Percentiles rank a stretch among this genome's conserved stretches.
Evolutionary conservation across 37 sponge, comb jelly and placozoan genomes (phyloP).

Genomic region (Geodia barretti): DNA sequence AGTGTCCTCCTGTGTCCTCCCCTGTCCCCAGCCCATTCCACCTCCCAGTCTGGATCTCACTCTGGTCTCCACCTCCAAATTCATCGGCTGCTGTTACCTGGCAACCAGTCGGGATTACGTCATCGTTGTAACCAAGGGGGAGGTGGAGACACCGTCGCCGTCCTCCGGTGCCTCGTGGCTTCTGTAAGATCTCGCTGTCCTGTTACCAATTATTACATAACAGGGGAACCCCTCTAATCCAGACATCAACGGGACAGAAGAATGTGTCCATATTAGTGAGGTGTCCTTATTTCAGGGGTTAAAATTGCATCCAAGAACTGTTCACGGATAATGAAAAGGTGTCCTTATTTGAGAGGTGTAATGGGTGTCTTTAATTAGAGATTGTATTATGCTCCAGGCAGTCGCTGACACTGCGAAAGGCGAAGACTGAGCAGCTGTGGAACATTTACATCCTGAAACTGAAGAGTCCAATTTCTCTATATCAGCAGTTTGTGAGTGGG

Average conservation of each 20-base stretch:
- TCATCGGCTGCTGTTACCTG: constrained; percentile 37
- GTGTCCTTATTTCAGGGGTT: not conserved
- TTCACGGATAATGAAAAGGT: not conserved
- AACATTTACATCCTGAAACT: constrained; percentile 56
- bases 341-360: no score
- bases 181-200: constrained; percentile 1
- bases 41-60: constrained; percentile 61
- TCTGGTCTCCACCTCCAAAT: constrained; percentile 46
- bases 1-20: not conserved
- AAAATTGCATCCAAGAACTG: not conserved
- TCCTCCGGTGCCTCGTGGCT: constrained; percentile 19
- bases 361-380: no score
- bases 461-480: constrained; percentile 21
- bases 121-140: constrained; percentile 58
- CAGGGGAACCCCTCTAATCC: no score
- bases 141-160: not conserved
- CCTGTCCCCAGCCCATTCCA: constrained; percentile 49
- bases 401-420: constrained; percentile 25
- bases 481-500: constrained; percentile 68
- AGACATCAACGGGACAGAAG: no score
- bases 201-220: not conserved
- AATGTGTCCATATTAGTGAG: not conserved
- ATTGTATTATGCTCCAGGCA: constrained; percentile 23
- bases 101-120: constrained; percentile 42
- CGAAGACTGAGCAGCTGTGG: constrained; percentile 18